These are phyloP conservation scores for Temnothorax rugatulus DNA, from an alignment of 2,888 invertebrate genomes.

Conservation along the genomic window DNA sequence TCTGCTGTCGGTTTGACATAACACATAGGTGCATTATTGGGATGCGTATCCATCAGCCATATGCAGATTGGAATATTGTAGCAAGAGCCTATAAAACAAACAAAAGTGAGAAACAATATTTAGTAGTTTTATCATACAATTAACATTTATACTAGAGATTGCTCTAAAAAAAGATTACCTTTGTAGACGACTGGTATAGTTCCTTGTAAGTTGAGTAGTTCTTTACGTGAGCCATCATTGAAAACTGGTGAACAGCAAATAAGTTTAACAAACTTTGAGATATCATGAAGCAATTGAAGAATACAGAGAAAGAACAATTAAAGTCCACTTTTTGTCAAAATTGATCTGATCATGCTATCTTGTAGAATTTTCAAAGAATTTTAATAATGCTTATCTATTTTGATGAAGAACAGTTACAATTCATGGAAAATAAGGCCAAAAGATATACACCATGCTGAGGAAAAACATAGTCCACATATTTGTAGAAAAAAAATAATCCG, in stretches of 20 bases:
- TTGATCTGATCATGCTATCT: no score
- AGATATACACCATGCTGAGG: no score
- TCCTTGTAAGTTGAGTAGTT: slow-evolving; percentile 94
- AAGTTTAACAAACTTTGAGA: background rate
- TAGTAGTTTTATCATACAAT: slow-evolving; percentile 20
- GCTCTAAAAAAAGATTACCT: slow-evolving; percentile 87
- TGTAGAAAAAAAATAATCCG: no score
- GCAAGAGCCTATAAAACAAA: slow-evolving; percentile 87
- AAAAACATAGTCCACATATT: no score
- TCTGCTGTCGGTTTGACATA: slow-evolving; percentile 97
- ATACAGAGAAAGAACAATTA: no score
- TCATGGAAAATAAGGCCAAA: no score
- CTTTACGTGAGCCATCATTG: slow-evolving; percentile 94
- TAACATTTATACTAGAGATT: background rate
- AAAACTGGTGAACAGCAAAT: slow-evolving; percentile 89
- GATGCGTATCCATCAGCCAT: slow-evolving; percentile 99
- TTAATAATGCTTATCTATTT: no score
- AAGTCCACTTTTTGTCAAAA: no score
- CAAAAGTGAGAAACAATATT: background rate
- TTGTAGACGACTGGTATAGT: slow-evolving; percentile 97
- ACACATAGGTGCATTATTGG: slow-evolving; percentile 97
- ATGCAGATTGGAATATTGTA: slow-evolving; percentile 99
- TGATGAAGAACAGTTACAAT: no score
- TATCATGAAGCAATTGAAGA: background rate
- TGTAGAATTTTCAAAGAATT: no score